Conservation (phyloP, 2,797 vertebrate genomes). For the Fundulus diaphanus region DNA sequence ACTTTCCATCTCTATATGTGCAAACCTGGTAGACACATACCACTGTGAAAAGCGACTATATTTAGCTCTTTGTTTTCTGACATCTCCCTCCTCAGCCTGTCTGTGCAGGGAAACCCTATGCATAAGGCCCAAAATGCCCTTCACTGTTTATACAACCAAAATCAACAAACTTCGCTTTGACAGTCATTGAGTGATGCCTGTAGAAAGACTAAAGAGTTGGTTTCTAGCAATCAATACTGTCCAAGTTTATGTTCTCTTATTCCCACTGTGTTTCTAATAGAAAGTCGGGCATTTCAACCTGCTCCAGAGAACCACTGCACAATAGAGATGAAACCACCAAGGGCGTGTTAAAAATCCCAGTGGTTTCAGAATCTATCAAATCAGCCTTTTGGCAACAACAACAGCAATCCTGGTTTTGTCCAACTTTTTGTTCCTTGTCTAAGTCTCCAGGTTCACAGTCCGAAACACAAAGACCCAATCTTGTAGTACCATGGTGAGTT, state of each 20-base stretch:
- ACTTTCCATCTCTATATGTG: background rate
- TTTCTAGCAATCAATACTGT: background rate
- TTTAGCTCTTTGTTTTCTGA: background rate
- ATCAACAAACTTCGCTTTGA: background rate
- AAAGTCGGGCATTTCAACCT: background rate
- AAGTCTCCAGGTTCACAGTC: background rate
- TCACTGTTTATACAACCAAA: background rate
- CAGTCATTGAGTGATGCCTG: background rate
- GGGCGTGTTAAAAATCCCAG: conserved; percentile 1
- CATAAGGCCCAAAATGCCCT: no score
- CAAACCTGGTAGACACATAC: background rate
- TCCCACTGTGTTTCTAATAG: background rate
- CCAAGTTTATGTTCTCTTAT: background rate
- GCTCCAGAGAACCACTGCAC: background rate
- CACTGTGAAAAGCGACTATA: background rate
- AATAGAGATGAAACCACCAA: background rate
- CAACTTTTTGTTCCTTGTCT: background rate
- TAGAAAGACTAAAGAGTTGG: background rate
- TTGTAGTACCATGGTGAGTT: background rate
- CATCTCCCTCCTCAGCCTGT: background rate
- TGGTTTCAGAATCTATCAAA: background rate
- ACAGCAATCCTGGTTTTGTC: background rate
- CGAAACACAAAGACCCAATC: background rate
- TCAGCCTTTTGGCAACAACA: background rate
- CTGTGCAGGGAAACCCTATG: background rate